These are phyloP conservation scores for Lithosia quadra DNA, from an alignment of 2,888 invertebrate genomes.

Conservation along the genomic window DNA sequence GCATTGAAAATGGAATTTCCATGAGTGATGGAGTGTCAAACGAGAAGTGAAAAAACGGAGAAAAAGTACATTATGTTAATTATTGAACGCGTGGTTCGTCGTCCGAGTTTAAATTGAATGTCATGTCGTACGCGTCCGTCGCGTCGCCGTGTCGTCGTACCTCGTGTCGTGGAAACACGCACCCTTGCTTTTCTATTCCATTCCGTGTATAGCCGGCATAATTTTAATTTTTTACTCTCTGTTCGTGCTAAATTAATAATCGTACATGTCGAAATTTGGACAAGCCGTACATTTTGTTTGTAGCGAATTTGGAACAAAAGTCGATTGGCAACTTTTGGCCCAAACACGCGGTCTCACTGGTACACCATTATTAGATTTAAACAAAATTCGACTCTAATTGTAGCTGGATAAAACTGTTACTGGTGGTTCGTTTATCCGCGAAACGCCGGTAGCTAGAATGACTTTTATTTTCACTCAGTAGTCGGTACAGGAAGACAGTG, in stretches of 20 bases:
- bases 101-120: conserved; percentile 85
- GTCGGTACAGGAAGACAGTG: conserved; percentile 44
- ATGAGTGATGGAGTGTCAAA: conserved; percentile 88
- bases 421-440: conserved; percentile 21
- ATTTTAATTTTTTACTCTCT: conserved; percentile 61
- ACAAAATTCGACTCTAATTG: conserved; percentile 37
- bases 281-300: conserved; percentile 40
- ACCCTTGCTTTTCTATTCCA: conserved; percentile 65
- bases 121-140: conserved; percentile 75
- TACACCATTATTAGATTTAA: conserved; percentile 35
- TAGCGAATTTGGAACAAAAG: conserved; percentile 48
- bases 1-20: conserved; percentile 87
- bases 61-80: conserved; percentile 87
- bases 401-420: conserved; percentile 22
- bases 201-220: conserved; percentile 57
- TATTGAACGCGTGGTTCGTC: conserved; percentile 82
- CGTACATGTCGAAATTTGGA: conserved; percentile 49
- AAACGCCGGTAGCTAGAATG: conserved; percentile 42
- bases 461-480: conserved; percentile 50
- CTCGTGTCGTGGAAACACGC: conserved; percentile 63
- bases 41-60: conserved; percentile 85
- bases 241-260: conserved; percentile 54
- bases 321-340: conserved; percentile 44
- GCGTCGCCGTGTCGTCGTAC: conserved; percentile 72
- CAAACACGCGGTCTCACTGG: conserved; percentile 32